Percentiles rank a stretch among this genome's conserved stretches.
phyloP scores from a whole-genome alignment of 2,888 invertebrate species.

The Sacculina carcini region DNA sequence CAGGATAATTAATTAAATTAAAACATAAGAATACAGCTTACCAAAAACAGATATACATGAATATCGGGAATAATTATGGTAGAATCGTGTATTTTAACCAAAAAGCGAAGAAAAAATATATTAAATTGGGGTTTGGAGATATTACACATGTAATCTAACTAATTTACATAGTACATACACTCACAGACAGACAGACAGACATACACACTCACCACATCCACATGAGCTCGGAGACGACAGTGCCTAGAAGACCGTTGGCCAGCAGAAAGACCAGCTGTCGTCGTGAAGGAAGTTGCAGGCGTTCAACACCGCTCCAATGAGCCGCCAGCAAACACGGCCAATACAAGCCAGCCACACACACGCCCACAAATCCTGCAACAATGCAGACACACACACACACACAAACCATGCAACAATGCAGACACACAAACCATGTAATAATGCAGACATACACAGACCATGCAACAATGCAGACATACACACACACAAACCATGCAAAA shows the following conservation, averaged over 20 bases:
- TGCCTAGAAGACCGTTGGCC: slow-evolving; percentile 66
- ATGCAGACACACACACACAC: no score
- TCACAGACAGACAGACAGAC: not conserved
- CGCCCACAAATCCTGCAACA: slow-evolving; percentile 60
- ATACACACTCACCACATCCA: slow-evolving; percentile 51
- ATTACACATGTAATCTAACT: not conserved
- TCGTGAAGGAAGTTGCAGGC: slow-evolving; percentile 55
- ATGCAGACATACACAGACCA: no score
- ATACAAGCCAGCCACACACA: slow-evolving; percentile 57
- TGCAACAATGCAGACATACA: no score
- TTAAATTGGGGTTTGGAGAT: no score
- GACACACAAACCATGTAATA: no score
- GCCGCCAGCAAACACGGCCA: slow-evolving; percentile 75
- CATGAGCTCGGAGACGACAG: slow-evolving; percentile 64
- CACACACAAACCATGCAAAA: no score
- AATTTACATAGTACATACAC: not conserved
- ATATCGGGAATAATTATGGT: no score
- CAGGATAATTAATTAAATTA: slow-evolving; percentile 2
- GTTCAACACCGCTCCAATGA: slow-evolving; percentile 48
- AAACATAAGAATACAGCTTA: not conserved
- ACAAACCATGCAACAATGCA: no score
- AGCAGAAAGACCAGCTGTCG: slow-evolving; percentile 51
- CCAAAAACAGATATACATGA: not conserved
- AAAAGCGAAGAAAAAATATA: no score
- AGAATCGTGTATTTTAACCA: no score